Percentiles rank a stretch among this genome's conserved stretches.
phyloP scores from a whole-genome alignment of 53 echinoderm and acorn worm species.

The Henricia sp. region DNA sequence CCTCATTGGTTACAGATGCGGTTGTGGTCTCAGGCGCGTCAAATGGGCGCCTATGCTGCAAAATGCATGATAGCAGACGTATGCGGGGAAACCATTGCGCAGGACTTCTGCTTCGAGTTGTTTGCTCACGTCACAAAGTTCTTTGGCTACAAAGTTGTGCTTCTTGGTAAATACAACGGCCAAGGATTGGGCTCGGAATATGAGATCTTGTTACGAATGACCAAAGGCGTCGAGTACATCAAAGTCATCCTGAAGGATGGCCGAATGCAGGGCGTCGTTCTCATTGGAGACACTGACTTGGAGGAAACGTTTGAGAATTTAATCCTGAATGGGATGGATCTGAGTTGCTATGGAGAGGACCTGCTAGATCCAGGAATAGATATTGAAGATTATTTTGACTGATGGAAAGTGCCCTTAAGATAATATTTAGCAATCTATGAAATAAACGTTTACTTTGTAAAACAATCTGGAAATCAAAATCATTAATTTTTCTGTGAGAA shows the following conservation, averaged over 20 bases:
- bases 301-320: conserved; percentile 99
- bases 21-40: conserved; percentile 97
- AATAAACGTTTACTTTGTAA: too few species aligned
- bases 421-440: too few species aligned
- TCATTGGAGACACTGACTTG: conserved; percentile 95
- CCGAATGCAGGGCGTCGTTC: conserved; percentile 88
- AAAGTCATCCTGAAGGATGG: conserved; percentile 88
- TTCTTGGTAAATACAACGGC: conserved; percentile 92
- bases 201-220: conserved; percentile 86
- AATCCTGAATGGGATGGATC: conserved; percentile 86
- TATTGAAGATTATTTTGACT: conserved; percentile 99
- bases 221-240: conserved; percentile 84
- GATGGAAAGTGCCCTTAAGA: conserved; percentile 5
- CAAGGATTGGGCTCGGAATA: conserved; percentile 83
- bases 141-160: conserved; percentile 96
- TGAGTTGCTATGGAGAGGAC: conserved; percentile 85
- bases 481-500: too few species aligned
- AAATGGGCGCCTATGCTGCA: conserved; percentile 95
- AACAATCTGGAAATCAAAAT: background rate
- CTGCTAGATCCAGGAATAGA: conserved; percentile 94
- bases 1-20: conserved; percentile 96
- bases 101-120: conserved; percentile 96
- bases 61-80: conserved; percentile 85
- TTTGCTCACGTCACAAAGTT: conserved; percentile 96
- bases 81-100: conserved; percentile 56